Base-by-base conservation (phyloP, 2,113 vertebrate species). In the Castor canadensis region DNA sequence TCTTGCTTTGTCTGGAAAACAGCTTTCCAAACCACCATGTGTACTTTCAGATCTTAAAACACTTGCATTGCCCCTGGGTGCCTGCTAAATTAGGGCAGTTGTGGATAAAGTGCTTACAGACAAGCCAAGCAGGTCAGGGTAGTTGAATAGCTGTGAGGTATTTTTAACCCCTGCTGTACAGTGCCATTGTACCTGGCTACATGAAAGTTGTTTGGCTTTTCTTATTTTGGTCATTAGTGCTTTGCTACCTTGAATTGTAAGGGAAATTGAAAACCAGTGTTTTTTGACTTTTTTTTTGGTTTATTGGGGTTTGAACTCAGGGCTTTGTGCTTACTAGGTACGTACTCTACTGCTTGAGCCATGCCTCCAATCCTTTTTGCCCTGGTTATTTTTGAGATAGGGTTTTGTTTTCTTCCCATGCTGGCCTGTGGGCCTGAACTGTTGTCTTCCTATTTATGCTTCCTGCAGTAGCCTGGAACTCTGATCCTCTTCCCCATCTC, bases 201-300 rank as follows among this genome's bases (percentile, higher is more conserved):
- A 20, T 79, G 76, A 93, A 94, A 87, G 40, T 75, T 69, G 45
- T 54, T 60, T 93, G 69, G 19, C 56, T 67, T 49, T 77, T 54
- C 28, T 95, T 43, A 20, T 89, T 93, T 93, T 91, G 43, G 32
- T 87, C 5, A 49, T 84, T 87, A 67, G 38, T 88, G 3, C 62
- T 94, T 84, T 87, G 47, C 71, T 93, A 43, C 58, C 38, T 88
- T 88, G 32, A 58, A 79, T 88, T 95, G 26, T 92, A 64, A 82
- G 26, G 9, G 69, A 82, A 64, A 94, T 79, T 69, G 45, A 94
- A 95, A 83, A 75, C 30, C 45, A 89, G 22, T 9, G 47, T 95
- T 93, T 96, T 94, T n/a, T 91, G 49, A 71, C 67, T 88, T 93
- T 73, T n/a, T n/a, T n/a, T n/a, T n/a, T n/a, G n/a, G n/a, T n/a